These are phyloP conservation scores for Eudemis profundana DNA, from an alignment of 2,888 invertebrate species.

Conservation along the genomic window DNA sequence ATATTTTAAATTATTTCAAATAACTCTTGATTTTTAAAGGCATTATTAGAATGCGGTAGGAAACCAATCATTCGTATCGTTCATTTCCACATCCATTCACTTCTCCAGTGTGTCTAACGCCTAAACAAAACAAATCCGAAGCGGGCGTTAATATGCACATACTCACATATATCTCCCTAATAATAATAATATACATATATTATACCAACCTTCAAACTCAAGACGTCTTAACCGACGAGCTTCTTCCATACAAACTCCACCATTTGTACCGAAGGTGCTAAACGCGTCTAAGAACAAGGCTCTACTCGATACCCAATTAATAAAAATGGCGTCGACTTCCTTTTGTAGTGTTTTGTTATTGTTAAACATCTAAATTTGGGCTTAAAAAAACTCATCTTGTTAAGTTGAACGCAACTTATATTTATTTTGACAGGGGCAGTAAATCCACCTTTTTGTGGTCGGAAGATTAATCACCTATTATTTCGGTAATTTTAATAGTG, in stretches of 20 bases:
- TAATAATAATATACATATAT: conserved; percentile 55
- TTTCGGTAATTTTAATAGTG: conserved; percentile 79
- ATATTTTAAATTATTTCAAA: too few relatives aligned
- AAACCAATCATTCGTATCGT: neutral
- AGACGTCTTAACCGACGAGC: neutral
- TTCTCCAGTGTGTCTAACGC: conserved; percentile 54
- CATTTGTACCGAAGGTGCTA: neutral
- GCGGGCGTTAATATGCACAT: conserved; percentile 64
- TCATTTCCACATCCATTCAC: neutral
- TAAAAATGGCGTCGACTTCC: conserved; percentile 63
- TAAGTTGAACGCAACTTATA: conserved; percentile 65
- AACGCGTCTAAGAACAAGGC: conserved; percentile 51
- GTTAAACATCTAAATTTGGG: conserved; percentile 83
- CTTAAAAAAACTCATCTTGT: conserved; percentile 61
- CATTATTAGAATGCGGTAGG: too few relatives aligned
- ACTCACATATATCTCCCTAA: conserved; percentile 65
- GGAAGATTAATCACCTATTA: conserved; percentile 81
- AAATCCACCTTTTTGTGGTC: conserved; percentile 73
- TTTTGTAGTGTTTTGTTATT: conserved; percentile 80
- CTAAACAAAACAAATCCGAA: conserved; percentile 61
- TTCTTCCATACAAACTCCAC: neutral
- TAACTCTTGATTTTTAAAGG: too few relatives aligned
- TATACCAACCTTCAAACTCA: conserved; percentile 31
- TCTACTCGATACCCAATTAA: conserved; percentile 75
- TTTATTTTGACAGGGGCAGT: conserved; percentile 78